These are phyloP conservation scores for Papilio dardanus DNA, from an alignment of 1,140 invertebrate genomes.

Conservation along the genomic window DNA sequence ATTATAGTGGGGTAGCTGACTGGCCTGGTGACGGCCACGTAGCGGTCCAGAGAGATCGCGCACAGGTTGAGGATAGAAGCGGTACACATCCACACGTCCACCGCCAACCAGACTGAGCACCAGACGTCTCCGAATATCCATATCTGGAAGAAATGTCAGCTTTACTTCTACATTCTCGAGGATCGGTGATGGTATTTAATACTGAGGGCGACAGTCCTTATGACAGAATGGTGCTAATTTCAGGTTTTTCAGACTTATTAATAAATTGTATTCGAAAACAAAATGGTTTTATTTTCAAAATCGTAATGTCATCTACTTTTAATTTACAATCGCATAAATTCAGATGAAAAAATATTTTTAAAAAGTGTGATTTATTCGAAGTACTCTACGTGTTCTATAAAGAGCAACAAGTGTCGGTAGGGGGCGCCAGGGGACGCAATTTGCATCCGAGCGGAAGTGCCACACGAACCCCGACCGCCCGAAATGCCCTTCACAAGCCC, in stretches of 20 bases:
- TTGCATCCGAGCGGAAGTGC: slow-evolving; percentile 4
- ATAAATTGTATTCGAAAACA: too few species aligned
- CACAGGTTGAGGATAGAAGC: slow-evolving; percentile 97
- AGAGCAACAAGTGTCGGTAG: slow-evolving; percentile 5
- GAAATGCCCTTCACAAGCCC: background rate
- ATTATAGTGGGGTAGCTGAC: slow-evolving; percentile 96
- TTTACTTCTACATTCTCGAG: too few species aligned
- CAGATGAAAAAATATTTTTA: background rate
- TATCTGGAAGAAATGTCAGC: too few species aligned
- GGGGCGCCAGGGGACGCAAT: background rate
- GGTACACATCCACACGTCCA: slow-evolving; percentile 98
- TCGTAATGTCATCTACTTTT: too few species aligned
- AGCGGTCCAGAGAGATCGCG: slow-evolving; percentile 95
- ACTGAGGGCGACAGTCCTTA: too few species aligned
- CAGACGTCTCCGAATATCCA: slow-evolving; percentile 97
- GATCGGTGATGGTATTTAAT: too few species aligned
- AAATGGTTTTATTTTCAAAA: too few species aligned
- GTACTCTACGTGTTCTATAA: background rate
- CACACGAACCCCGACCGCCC: background rate
- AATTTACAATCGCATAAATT: background rate
- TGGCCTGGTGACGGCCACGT: slow-evolving; percentile 96
- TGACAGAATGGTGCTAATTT: too few species aligned
- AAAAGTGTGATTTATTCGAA: background rate
- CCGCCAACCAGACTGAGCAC: slow-evolving; percentile 96
- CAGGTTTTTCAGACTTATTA: too few species aligned